A percentile compares a stretch with the other conserved stretches of the same genome.
Evolutionary conservation across 1,140 invertebrate species (phyloP).

Genomic region (Drosophila sucinea): DNA sequence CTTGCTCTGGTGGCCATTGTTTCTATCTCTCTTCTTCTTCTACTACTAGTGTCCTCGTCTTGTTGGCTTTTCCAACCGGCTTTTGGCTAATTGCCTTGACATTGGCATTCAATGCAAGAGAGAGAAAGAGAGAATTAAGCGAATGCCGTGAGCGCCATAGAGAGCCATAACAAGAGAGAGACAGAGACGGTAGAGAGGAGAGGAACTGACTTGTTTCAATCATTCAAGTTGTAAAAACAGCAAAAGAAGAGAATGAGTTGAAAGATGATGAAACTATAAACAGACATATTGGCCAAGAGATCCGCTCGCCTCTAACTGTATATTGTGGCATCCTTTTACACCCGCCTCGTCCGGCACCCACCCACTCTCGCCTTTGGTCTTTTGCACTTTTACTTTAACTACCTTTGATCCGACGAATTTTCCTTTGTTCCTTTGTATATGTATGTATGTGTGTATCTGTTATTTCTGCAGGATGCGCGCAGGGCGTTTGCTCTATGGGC

Average conservation of each 20-base stretch:
- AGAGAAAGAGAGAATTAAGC: neutral
- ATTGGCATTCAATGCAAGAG: constrained; percentile 67
- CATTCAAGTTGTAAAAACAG: constrained; percentile 45
- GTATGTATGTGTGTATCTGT: constrained; percentile 62
- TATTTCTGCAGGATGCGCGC: constrained; percentile 41
- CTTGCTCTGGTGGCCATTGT: constrained; percentile 62
- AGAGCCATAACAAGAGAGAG: neutral
- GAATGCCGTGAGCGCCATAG: neutral
- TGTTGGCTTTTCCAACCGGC: constrained; percentile 77
- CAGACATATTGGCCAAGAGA: constrained; percentile 40
- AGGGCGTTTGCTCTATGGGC: constrained; percentile 48
- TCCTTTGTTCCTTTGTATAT: constrained; percentile 40
- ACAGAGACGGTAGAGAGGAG: neutral
- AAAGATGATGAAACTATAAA: constrained; percentile 43
- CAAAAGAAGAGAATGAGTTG: neutral
- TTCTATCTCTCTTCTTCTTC: constrained; percentile 31
- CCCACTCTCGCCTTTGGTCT: no score
- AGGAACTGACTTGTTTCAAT: constrained; percentile 47
- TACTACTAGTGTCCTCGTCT: constrained; percentile 24
- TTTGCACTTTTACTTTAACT: constrained; percentile 21
- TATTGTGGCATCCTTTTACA: constrained; percentile 36
- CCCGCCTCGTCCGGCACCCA: constrained; percentile 9
- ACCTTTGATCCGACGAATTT: constrained; percentile 48
- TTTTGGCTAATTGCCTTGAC: constrained; percentile 80
- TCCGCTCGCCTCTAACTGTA: constrained; percentile 26